phyloP scores from a whole-genome alignment of 2,888 invertebrate species.

The Tipula vernalis region DNA sequence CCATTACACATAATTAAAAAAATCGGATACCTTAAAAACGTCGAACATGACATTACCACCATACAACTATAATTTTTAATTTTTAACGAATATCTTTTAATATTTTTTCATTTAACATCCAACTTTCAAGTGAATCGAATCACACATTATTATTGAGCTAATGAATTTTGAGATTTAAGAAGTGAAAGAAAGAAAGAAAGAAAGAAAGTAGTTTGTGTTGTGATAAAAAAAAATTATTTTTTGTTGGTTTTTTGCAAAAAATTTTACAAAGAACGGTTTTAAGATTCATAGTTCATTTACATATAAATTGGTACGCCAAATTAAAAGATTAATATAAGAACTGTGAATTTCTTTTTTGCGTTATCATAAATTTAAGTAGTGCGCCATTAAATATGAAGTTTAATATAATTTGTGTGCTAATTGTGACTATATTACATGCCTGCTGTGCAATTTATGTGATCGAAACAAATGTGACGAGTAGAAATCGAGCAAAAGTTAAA shows the following conservation, averaged over 20 bases:
- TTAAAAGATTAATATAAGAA: neutral
- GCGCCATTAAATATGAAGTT: neutral
- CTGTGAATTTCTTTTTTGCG: neutral
- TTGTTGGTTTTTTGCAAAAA: neutral
- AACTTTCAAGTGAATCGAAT: neutral
- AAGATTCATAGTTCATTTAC: neutral
- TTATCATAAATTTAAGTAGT: neutral
- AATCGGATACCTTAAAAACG: neutral
- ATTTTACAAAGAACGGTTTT: neutral
- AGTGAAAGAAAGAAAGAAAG: neutral
- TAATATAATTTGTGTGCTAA: neutral
- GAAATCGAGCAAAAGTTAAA: neutral
- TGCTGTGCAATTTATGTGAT: slow-evolving; percentile 8
- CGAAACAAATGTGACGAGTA: neutral
- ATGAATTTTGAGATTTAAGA: neutral
- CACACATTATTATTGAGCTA: neutral
- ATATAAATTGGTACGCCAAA: neutral
- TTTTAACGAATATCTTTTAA: neutral
- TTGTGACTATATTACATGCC: neutral
- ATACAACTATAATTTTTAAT: neutral
- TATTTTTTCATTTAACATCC: neutral
- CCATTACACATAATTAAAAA: neutral
- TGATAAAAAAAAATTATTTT: neutral
- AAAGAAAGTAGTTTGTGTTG: neutral
- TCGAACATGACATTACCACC: neutral